Evolutionary conservation across 2,797 vertebrate species (phyloP), one percentile per base, ranked within the genome.

Genomic region (Hyperoplus lanceolatus): DNA sequence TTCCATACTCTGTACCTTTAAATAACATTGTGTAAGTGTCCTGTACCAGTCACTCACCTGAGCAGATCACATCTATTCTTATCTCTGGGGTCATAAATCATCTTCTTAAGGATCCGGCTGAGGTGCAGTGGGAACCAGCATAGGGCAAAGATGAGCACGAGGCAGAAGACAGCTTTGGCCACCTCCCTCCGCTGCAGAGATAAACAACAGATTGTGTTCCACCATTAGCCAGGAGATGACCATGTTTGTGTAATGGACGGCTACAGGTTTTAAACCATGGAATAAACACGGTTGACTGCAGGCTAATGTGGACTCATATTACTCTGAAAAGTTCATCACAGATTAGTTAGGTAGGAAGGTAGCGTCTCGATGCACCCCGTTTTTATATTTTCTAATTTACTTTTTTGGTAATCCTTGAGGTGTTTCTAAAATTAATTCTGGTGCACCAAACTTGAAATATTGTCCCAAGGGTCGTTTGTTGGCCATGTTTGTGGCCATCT

Each of bases 101-200:
- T 94, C 92, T 94, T 96, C 94, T 98, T 99, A 70, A 99, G 92
- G 82, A 99, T 96, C 82, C 97, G 95, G 84, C 97, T 97, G 76
- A 99, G 93, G 83, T 99, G 98, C 75, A 99, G 94, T 39, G 98
- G 98, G 86, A 99, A 97, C 98, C 98, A 99, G 93, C 98, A 99
- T 36, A 99, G 96, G 60, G 97, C 97, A 88, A 99, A 99, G 87
- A 99, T 97, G 64, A 99, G 95, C 4, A 99, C 98, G 45, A 99
- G 94, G 85, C 97, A 99, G 96, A 99, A 99, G 75, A 99, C 98
- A 0, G 97, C 98, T 90, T 98, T 99, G 70, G 98, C 98, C 84
- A 99, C 98, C 90, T 99, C 98, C 87, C 97, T 96, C n/a, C 98
- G 96, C 98, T 99, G 90, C 62, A 89, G 39, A 84, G 9, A 84